Evolutionary conservation across 2,113 vertebrate genomes (phyloP), one percentile per base, ranked within the genome.

Genomic region (Mellivora capensis): DNA sequence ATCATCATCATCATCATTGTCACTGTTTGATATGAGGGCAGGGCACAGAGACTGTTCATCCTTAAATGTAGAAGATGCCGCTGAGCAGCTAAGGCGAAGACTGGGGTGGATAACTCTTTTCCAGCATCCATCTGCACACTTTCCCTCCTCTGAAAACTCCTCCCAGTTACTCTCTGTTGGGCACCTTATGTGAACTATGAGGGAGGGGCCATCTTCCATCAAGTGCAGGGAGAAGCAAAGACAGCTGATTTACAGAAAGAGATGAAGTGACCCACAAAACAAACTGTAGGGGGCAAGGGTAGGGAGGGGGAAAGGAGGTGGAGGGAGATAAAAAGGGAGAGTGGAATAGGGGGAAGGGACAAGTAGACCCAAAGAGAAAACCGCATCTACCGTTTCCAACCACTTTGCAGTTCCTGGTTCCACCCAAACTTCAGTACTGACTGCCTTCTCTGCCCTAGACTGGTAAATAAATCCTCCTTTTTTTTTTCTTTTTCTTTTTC

Each of bases 231-330:
- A 94, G 76, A 95, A 90, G n/a, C 23, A 84, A 67, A 83, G 37
- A 82, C 52, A 95, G 47, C 3, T 90, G 42, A 95, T n/a, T 92
- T 62, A 71, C 44, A 79, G 52, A 79, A 95, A 92, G 47, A 85
- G 42, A 77, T 29, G 42, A 94, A 49, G 82, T 83, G 87, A 93
- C 31, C 23, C n/a, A 94, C 39, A 96, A 62, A 95, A 79, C n/a
- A 61, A 96, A 88, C 39, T 5, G 23, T 61, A 31, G 31, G 14
- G 39, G 20, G 15, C 4, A 1, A 44, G 10, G 9, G 13, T 21
- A 15, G 12, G n/a, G 61, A 17, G n/a, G 49, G 13, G 29, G 42
- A 72, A 74, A 57, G n/a, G 17, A 47, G 27, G 42, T 76, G 27
- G 42, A 27, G 25, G 27, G 27, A 47, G 13, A 29, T 15, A 47